Evolutionary conservation across 2,888 invertebrate species (phyloP), one percentile per base, ranked within the genome.

Genomic region (Apodemia zela): DNA sequence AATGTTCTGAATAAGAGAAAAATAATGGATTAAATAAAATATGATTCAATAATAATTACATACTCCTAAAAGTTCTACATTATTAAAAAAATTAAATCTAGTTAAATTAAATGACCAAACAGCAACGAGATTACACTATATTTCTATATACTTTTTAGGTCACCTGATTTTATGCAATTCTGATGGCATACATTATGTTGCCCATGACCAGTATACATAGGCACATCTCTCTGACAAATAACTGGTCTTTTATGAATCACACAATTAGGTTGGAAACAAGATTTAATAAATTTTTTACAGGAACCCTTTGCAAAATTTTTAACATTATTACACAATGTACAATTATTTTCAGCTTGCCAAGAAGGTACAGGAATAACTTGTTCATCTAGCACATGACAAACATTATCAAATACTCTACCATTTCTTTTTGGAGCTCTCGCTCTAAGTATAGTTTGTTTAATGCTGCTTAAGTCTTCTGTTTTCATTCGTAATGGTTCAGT

Each of bases 301-400:
- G 79, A n/a, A 63, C 7, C 6, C 11, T 45, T 33, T 35, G 18
- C 0, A 33, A 10, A n/a, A 49, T 10, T 49, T 57, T 64, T 61
- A 57, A 57, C n/a, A 61, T 73, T 71, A n/a, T 71, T 65, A 67
- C 77, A 80, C 65, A 72, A 73, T 65, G 73, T 73, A 71, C 79
- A 81, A 66, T 72, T 71, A 54, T 68, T 72, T 66, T 82, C 83
- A 0, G 85, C 79, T 63, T 75, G 78, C 91, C 91, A 91, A 7
- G 77, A 73, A 0, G 89, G 89, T 35, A 87, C 80, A 0, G 89
- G 88, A 57, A 87, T 76, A 42, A 84, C 68, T 75, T 88, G 83
- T 60, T 80, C 80, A 74, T 90, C 88, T 65, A 84, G 77, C 15
- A 91, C 89, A 74, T 81, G 80, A 71, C 89, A 90, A 64, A 82